A percentile compares a stretch with the other conserved stretches of the same genome.
These are phyloP conservation scores for Neodiprion pinetum DNA, from an alignment of 1,140 invertebrate species.

Conservation along the genomic window DNA sequence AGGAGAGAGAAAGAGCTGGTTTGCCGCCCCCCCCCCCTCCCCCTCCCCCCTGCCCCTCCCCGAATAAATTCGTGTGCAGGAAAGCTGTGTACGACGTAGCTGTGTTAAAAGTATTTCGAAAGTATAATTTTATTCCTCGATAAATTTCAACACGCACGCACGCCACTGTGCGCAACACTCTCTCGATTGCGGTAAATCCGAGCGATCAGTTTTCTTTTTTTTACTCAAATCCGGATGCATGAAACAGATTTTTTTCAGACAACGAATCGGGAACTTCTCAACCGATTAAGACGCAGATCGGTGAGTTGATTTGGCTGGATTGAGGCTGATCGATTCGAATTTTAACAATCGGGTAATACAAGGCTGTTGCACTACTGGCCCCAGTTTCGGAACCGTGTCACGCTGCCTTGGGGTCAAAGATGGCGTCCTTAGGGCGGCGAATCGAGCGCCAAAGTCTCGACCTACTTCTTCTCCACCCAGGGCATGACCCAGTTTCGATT, in stretches of 20 bases:
- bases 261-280: too few relatives aligned
- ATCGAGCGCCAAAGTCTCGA: background rate
- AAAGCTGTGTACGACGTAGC: background rate
- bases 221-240: too few relatives aligned
- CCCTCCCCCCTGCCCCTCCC: background rate
- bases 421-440: background rate
- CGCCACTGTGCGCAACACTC: too few relatives aligned
- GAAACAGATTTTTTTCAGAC: too few relatives aligned
- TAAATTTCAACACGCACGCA: too few relatives aligned
- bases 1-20: background rate
- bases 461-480: constrained; percentile 5
- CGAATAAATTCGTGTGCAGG: background rate
- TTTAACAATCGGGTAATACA: too few relatives aligned
- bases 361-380: too few relatives aligned
- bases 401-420: background rate
- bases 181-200: too few relatives aligned
- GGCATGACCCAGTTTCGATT: background rate
- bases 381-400: background rate
- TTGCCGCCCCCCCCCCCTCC: background rate
- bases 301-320: too few relatives aligned
- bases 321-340: too few relatives aligned
- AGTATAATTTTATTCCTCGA: constrained; percentile 25
- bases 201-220: too few relatives aligned
- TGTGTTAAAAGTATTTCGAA: constrained; percentile 38
- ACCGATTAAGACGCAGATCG: too few relatives aligned